A percentile compares a stretch with the other conserved stretches of the same genome.
phyloP scores from a whole-genome alignment of 1,140 invertebrate species.

The Teleogryllus occipitalis region DNA sequence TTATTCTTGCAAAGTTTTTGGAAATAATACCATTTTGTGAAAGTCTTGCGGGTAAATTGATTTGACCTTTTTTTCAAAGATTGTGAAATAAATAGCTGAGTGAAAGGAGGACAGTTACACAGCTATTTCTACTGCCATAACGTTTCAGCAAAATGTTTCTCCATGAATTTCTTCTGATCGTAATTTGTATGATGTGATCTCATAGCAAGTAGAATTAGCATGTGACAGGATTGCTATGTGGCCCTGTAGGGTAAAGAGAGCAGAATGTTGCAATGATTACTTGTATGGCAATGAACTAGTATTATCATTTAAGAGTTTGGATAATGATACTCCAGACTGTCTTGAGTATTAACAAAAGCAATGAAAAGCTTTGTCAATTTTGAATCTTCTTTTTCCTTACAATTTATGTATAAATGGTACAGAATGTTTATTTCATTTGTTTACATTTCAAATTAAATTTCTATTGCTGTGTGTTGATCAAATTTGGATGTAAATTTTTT shows the following conservation, averaged over 20 bases:
- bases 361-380: background rate
- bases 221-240: background rate
- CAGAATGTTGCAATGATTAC: background rate
- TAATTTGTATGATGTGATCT: slow-evolving; percentile 13
- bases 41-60: too few species aligned
- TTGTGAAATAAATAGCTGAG: too few species aligned
- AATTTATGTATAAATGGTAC: background rate
- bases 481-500: background rate
- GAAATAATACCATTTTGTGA: too few species aligned
- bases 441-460: background rate
- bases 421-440: background rate
- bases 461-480: background rate
- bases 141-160: background rate
- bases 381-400: background rate
- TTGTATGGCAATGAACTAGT: background rate
- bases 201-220: slow-evolving; percentile 8
- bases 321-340: background rate
- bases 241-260: background rate
- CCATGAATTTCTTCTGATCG: background rate
- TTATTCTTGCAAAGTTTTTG: too few species aligned
- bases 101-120: background rate
- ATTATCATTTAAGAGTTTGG: background rate
- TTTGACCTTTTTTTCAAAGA: too few species aligned
- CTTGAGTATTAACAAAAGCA: background rate
- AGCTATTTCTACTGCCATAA: slow-evolving; percentile 16